Base-by-base conservation (phyloP, 2,888 invertebrate genomes). In the Mechanitis mazaeus region DNA sequence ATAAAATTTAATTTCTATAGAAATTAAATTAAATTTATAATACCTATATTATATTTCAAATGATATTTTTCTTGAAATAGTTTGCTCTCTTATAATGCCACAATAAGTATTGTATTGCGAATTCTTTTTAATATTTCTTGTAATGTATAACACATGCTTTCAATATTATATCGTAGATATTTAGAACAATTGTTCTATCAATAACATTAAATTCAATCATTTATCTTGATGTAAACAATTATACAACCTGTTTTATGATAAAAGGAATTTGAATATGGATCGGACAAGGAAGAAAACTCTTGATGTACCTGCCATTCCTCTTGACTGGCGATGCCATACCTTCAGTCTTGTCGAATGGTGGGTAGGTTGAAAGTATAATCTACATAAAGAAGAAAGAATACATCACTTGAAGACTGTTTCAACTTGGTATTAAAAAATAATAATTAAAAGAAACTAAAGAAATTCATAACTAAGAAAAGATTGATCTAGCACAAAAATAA, bases 271-370 rank as follows among this genome's bases (percentile, higher is more conserved):
- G 9, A 50, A 50, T 50, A 31, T 50, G 50, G 31, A 31, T 9
- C 6, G 70, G 60, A 66, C 35, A 60, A 68, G 66, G 47, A 67
- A 58, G 53, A 35, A 33, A 55, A 57, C 75, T 64, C 71, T 62
- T 61, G 71, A 76, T 78, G 71, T 54, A 64, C 71, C 87, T 84
- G 71, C 70, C 83, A 66, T 87, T 87, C 81, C 75, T 74, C 87
- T 84, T 64, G 88, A 87, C 86, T 85, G 72, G 64, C 74, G 86
- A 69, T 74, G 65, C 46, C 38, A 54, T 64, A 64, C 76, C 78
- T 70, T 88, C 88, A 88, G 88, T 88, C 88, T 88, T 88, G 88
- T 88, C 88, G 88, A 88, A 88, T 88, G 88, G 88, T 88, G 88
- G 88, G 88, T 88, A 59, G 66, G 82, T 77, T 75, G 63, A 70